phyloP scores from a whole-genome alignment of 2,888 invertebrate species.

The Criorhina ranunculi region DNA sequence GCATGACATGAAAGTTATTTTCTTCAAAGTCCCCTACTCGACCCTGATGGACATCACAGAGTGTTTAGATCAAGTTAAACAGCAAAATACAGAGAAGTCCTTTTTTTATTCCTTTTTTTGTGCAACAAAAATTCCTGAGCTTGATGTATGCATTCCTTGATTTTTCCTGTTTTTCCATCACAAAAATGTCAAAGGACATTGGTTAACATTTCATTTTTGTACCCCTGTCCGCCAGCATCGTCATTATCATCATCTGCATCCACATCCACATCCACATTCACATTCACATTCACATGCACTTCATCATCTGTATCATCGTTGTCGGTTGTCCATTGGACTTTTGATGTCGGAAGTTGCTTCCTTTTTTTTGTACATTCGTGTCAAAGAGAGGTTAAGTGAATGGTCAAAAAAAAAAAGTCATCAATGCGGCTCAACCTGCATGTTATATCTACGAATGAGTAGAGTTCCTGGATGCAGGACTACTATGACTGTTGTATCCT shows the following conservation, averaged over 20 bases:
- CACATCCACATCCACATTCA: conserved; percentile 12
- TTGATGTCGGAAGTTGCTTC: conserved; percentile 69
- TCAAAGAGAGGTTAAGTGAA: conserved; percentile 78
- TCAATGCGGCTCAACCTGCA: conserved; percentile 69
- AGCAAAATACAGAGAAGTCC: conserved; percentile 29
- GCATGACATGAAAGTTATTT: conserved; percentile 28
- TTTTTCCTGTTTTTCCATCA: conserved; percentile 38
- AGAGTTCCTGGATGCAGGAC: conserved; percentile 7
- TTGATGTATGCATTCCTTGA: conserved; percentile 27
- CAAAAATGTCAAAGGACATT: conserved; percentile 75
- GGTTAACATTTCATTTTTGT: conserved; percentile 71
- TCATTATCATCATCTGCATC: conserved; percentile 10
- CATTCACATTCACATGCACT: conserved; percentile 17
- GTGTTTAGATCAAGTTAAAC: conserved; percentile 54
- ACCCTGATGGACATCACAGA: conserved; percentile 58
- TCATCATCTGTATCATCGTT: neutral
- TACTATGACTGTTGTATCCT: conserved; percentile 34
- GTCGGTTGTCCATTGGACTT: conserved; percentile 68
- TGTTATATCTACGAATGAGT: conserved; percentile 61
- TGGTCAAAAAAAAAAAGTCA: conserved; percentile 78
- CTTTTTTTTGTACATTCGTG: conserved; percentile 62
- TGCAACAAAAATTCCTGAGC: conserved; percentile 48
- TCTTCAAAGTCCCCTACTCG: conserved; percentile 28
- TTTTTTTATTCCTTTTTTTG: conserved; percentile 9
- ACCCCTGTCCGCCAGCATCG: conserved; percentile 48